Percentiles rank a stretch among this genome's conserved stretches.
These are phyloP conservation scores for Thyatira batis DNA, from an alignment of 2,888 invertebrate species.

Conservation along the genomic window DNA sequence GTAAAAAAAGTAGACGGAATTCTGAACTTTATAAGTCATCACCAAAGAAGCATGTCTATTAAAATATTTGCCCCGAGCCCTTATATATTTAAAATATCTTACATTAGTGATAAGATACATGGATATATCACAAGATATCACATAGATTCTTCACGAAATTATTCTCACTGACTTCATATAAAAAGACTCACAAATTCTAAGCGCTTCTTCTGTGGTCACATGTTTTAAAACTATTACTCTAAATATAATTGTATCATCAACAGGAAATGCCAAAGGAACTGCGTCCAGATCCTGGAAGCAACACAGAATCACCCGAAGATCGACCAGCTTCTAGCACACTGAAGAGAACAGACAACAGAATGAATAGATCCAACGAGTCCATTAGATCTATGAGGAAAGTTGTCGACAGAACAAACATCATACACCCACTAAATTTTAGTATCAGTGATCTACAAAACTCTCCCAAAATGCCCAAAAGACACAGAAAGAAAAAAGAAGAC, in stretches of 20 bases:
- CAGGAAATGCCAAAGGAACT: slow-evolving; percentile 78
- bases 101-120: too few species aligned
- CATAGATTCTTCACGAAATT: too few species aligned
- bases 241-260: slow-evolving; percentile 15
- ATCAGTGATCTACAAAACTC: slow-evolving; percentile 73
- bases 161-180: too few species aligned
- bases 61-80: too few species aligned
- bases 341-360: slow-evolving; percentile 58
- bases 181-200: too few species aligned
- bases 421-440: slow-evolving; percentile 78
- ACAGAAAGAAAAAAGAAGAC: slow-evolving; percentile 60
- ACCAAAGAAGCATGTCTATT: too few species aligned
- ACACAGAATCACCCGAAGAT: slow-evolving; percentile 85
- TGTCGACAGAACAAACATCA: slow-evolving; percentile 67
- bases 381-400: slow-evolving; percentile 61
- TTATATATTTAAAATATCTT: too few species aligned
- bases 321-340: slow-evolving; percentile 71
- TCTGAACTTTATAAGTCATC: too few species aligned
- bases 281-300: slow-evolving; percentile 84
- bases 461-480: slow-evolving; percentile 60
- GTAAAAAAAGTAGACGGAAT: too few species aligned
- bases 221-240: not conserved
- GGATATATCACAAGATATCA: too few species aligned
- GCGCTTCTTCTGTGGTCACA: too few species aligned
- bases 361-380: slow-evolving; percentile 63